Evolutionary conservation across 2,888 invertebrate species (phyloP), one percentile per base, ranked within the genome.

Genomic region (Cinara cedri): DNA sequence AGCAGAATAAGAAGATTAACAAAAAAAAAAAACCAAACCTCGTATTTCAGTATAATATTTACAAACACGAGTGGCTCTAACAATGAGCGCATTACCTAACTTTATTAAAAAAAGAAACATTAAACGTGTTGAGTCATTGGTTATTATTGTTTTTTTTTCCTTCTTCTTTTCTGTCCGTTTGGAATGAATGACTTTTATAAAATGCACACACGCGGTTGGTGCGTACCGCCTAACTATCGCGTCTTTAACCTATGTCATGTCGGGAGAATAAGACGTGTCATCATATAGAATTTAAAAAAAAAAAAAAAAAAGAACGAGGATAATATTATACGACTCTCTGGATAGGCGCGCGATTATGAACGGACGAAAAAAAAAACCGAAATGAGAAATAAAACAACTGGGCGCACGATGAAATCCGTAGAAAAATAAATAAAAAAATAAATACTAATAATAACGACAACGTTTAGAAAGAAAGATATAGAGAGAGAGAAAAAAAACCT

Each of bases 41-140:
- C 66, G 57, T 68, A 76, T 76, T 76, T 76, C 68, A 60, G 70
- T 78, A 70, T 78, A 78, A 34, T 78, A 78, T 78, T 78, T 70
- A 78, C 78, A 62, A 78, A 78, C 68, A 78, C 51, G 46, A 70
- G 78, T 70, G 78, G 78, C 49, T 68, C 57, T 78, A 78, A 78
- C 78, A 78, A 78, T 78, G 78, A 66, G 62, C 60, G 57, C 78
- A 42, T 78, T 78, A 78, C 78, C 78, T 78, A 78, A 78, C 78
- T 78, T 78, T 78, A 78, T 78, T 78, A 74, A 63, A 66, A 74
- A 75, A 78, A 78, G 78, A 70, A 78, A 78, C 78, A 70, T 78
- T 78, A 78, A 78, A 78, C 68, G 78, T 78, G 78, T 70, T 44
- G 78, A 78, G 78, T 78, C 78, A 78, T 78, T 78, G 78, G 78